A percentile compares a stretch with the other conserved stretches of the same genome.
These are phyloP conservation scores for Fukomys damarensis DNA, from an alignment of 2,113 vertebrate species.

Conservation along the genomic window DNA sequence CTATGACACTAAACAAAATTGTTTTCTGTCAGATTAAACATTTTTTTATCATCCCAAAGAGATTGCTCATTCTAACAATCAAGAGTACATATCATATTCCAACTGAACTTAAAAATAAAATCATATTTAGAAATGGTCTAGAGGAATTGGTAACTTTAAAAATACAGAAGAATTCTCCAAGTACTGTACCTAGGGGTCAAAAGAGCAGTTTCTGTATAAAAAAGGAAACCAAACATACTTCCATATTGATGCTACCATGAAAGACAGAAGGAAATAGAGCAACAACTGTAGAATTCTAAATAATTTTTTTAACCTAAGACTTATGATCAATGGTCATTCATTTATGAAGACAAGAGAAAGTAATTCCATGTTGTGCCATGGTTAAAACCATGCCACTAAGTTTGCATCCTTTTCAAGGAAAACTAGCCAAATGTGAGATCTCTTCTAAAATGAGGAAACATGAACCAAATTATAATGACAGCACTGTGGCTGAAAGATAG, in stretches of 20 bases:
- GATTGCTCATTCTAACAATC: not conserved
- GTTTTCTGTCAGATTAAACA: not conserved
- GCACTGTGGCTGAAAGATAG: slow-evolving; percentile 23
- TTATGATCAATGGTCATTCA: not conserved
- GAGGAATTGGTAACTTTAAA: not conserved
- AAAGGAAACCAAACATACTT: not conserved
- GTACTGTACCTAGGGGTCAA: not conserved
- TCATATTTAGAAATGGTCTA: not conserved
- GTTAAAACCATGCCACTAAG: not conserved
- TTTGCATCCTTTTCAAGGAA: slow-evolving; percentile 13
- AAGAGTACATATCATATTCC: not conserved
- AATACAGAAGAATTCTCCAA: not conserved
- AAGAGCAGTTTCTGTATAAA: not conserved
- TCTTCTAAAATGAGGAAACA: slow-evolving; percentile 25
- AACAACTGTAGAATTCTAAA: not conserved
- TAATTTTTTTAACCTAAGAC: slow-evolving; percentile 10
- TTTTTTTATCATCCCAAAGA: not conserved
- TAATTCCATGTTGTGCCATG: not conserved
- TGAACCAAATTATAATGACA: slow-evolving; percentile 28
- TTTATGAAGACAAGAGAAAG: not conserved
- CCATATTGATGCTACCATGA: not conserved
- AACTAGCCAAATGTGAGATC: not conserved
- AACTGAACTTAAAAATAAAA: slow-evolving; percentile 21
- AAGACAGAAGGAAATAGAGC: not conserved
- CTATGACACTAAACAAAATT: not conserved